phyloP scores from a whole-genome alignment of 2,888 invertebrate genomes.

The Cerastis rubricosa region DNA sequence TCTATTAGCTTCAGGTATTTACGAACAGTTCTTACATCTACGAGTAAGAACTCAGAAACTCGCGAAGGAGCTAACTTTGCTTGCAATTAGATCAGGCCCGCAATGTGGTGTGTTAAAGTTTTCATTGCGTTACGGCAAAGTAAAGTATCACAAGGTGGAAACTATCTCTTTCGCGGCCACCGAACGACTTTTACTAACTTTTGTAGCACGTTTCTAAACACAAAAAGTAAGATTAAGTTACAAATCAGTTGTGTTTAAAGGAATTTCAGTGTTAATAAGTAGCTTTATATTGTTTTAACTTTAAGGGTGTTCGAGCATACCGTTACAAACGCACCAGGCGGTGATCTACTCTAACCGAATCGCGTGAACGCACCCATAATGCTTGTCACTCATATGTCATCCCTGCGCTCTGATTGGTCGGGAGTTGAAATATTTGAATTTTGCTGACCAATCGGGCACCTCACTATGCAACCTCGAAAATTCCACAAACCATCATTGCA shows the following conservation, averaged over 20 bases:
- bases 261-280: background rate
- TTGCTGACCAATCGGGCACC: too few species aligned
- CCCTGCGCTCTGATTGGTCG: too few species aligned
- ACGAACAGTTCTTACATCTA: background rate
- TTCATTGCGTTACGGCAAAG: constrained; percentile 44
- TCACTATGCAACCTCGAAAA: too few species aligned
- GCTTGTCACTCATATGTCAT: too few species aligned
- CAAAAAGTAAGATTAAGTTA: constrained; percentile 28
- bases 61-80: constrained; percentile 35
- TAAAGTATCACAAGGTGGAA: constrained; percentile 44
- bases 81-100: constrained; percentile 45
- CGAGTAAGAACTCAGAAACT: background rate
- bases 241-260: constrained; percentile 1
- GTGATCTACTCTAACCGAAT: too few species aligned
- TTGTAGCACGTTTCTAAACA: constrained; percentile 23
- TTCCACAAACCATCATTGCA: too few species aligned
- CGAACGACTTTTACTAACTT: constrained; percentile 40
- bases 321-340: too few species aligned
- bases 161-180: constrained; percentile 33
- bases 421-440: too few species aligned
- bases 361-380: too few species aligned
- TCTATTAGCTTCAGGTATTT: background rate
- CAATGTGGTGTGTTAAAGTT: constrained; percentile 54
- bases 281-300: too few species aligned
- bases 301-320: too few species aligned